A percentile compares a stretch with the other conserved stretches of the same genome.
These are phyloP conservation scores for Scaptomyza flava DNA, from an alignment of 2,888 invertebrate genomes.

Conservation along the genomic window DNA sequence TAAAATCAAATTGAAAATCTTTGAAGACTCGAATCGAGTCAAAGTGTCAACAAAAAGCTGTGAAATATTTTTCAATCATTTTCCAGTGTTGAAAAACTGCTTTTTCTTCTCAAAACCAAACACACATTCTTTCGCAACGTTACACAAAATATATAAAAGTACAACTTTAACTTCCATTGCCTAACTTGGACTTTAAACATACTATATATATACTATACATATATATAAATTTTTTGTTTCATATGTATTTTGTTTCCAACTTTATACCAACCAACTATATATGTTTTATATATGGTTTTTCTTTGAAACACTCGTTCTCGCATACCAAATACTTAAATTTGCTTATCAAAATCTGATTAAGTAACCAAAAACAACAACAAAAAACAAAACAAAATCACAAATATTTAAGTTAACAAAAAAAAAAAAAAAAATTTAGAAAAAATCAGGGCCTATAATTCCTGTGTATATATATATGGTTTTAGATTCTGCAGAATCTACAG, in stretches of 20 bases:
- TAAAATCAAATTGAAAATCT: constrained; percentile 14
- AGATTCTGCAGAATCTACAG: constrained; percentile 99
- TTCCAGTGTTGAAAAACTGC: constrained; percentile 58
- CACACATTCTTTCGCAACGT: constrained; percentile 48
- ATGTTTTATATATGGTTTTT: constrained; percentile 52
- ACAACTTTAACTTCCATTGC: constrained; percentile 46
- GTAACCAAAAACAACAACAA: constrained; percentile 30
- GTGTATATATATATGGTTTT: constrained; percentile 87
- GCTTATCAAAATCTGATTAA: constrained; percentile 64
- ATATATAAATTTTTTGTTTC: constrained; percentile 39
- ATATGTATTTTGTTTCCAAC: constrained; percentile 26
- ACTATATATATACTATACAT: constrained; percentile 11
- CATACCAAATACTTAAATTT: constrained; percentile 40
- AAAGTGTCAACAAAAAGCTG: constrained; percentile 21
- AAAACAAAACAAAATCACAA: constrained; percentile 62
- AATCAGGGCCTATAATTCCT: constrained; percentile 83
- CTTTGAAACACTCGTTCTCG: constrained; percentile 42
- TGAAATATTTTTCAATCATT: constrained; percentile 45
- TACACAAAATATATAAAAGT: constrained; percentile 20
- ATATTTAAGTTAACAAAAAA: constrained; percentile 42
- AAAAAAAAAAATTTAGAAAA: constrained; percentile 69
- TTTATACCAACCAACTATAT: not conserved
- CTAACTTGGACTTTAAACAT: constrained; percentile 49
- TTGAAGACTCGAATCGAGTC: constrained; percentile 45
- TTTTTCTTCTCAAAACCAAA: constrained; percentile 21